Evolutionary conservation across 2,797 vertebrate species (phyloP).

Genomic region (Schizopygopsis malacanthus): DNA sequence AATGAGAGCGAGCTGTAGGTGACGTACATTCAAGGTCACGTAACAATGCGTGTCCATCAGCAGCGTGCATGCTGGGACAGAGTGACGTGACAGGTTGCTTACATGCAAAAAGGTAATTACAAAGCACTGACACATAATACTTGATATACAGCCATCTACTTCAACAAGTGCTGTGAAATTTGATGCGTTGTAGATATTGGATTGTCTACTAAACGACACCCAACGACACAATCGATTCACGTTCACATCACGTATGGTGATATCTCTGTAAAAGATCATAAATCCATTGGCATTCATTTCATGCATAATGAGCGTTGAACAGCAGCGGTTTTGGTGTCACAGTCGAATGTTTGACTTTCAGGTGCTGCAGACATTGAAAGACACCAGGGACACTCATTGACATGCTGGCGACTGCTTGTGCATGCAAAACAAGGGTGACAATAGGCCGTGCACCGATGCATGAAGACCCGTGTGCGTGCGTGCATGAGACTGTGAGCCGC

Average conservation of each 20-base stretch:
- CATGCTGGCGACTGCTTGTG: background rate
- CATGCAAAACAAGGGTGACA: slow-evolving; percentile 25
- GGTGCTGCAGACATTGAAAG: slow-evolving; percentile 8
- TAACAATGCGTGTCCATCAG: slow-evolving; percentile 34
- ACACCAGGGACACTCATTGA: slow-evolving; percentile 29
- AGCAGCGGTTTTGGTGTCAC: slow-evolving; percentile 9
- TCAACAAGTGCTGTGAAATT: slow-evolving; percentile 33
- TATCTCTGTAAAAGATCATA: slow-evolving; percentile 28
- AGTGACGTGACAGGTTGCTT: slow-evolving; percentile 3
- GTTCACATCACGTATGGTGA: background rate
- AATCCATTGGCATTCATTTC: slow-evolving; percentile 22
- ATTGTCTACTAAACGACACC: background rate
- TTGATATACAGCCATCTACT: background rate
- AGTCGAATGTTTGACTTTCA: slow-evolving; percentile 38
- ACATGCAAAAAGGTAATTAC: slow-evolving; percentile 12
- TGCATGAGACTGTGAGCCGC: background rate
- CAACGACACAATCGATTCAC: background rate
- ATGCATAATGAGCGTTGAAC: slow-evolving; percentile 14
- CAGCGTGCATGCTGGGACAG: background rate
- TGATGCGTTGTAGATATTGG: background rate
- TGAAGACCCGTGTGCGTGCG: slow-evolving; percentile 8
- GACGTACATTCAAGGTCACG: slow-evolving; percentile 34
- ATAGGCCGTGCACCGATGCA: background rate
- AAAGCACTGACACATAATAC: background rate
- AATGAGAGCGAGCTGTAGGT: slow-evolving; percentile 28